Conservation (phyloP, 2,113 vertebrate genomes). For the Gymnocephalus cernua region DNA sequence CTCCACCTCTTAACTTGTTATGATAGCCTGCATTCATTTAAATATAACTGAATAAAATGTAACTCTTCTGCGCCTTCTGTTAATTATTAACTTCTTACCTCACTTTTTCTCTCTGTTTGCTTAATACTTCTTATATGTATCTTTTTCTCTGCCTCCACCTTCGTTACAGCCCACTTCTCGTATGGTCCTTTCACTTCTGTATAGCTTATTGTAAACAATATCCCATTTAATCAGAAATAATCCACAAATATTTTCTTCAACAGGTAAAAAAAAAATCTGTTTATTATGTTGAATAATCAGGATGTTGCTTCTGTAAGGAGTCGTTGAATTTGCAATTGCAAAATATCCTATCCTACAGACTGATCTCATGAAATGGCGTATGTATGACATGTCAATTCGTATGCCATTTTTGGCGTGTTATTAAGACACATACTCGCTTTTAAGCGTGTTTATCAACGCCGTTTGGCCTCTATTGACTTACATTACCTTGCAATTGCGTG, state of each 20-base stretch:
- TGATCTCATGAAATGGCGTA: too few relatives aligned
- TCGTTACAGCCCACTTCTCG: background rate
- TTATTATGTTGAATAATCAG: background rate
- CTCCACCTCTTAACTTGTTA: slow-evolving; percentile 3
- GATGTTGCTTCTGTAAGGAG: background rate
- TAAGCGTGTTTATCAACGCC: too few relatives aligned
- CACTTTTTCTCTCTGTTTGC: background rate
- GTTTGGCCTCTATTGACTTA: too few relatives aligned
- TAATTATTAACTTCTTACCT: background rate
- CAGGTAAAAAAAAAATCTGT: background rate
- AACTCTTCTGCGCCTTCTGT: too few relatives aligned
- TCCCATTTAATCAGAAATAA: slow-evolving; percentile 3
- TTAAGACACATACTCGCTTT: too few relatives aligned
- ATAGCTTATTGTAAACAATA: background rate
- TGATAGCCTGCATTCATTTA: background rate
- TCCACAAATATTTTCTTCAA: background rate
- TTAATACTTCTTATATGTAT: background rate
- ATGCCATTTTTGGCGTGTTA: too few relatives aligned
- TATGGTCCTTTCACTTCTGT: background rate
- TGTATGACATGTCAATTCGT: too few relatives aligned
- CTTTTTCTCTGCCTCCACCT: background rate
- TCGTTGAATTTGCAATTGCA: background rate
- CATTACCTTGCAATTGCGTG: too few relatives aligned
- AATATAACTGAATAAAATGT: slow-evolving; percentile 19
- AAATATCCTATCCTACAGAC: background rate